Percentiles rank a stretch among this genome's conserved stretches.
phyloP scores from a whole-genome alignment of 1,140 invertebrate genomes.

The Plodia interpunctella region DNA sequence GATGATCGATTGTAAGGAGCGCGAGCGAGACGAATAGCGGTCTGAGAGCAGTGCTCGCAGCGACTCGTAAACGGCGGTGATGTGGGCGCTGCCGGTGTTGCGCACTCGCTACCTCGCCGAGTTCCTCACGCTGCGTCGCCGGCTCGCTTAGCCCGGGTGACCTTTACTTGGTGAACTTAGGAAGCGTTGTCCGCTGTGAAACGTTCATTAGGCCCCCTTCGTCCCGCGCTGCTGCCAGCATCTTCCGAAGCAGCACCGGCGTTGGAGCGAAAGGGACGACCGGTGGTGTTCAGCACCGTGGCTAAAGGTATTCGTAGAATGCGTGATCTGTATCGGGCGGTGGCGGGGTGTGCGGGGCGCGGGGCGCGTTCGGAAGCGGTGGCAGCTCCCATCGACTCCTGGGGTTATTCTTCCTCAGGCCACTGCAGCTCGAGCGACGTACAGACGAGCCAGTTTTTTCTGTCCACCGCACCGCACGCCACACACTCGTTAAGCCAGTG shows the following conservation, averaged over 20 bases:
- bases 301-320: constrained; percentile 75
- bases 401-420: constrained; percentile 78
- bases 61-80: constrained; percentile 62
- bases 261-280: constrained; percentile 65
- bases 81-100: constrained; percentile 75
- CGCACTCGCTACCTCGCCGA: constrained; percentile 69
- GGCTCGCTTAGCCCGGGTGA: constrained; percentile 66
- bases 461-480: constrained; percentile 63
- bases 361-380: constrained; percentile 75
- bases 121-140: constrained; percentile 65
- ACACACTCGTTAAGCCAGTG: constrained; percentile 71
- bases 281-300: constrained; percentile 53
- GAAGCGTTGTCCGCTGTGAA: constrained; percentile 71
- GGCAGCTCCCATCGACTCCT: constrained; percentile 77
- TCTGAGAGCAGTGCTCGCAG: constrained; percentile 42
- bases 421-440: constrained; percentile 74
- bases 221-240: constrained; percentile 41
- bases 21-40: constrained; percentile 44
- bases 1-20: constrained; percentile 12
- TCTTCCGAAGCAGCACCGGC: constrained; percentile 48
- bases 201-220: constrained; percentile 63
- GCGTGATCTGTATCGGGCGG: constrained; percentile 73
- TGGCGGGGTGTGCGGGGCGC: constrained; percentile 48
- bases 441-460: constrained; percentile 72
- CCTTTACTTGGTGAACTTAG: constrained; percentile 74